Base-by-base conservation (phyloP, 2,888 invertebrate species). In the Anagyrus pseudococci region DNA sequence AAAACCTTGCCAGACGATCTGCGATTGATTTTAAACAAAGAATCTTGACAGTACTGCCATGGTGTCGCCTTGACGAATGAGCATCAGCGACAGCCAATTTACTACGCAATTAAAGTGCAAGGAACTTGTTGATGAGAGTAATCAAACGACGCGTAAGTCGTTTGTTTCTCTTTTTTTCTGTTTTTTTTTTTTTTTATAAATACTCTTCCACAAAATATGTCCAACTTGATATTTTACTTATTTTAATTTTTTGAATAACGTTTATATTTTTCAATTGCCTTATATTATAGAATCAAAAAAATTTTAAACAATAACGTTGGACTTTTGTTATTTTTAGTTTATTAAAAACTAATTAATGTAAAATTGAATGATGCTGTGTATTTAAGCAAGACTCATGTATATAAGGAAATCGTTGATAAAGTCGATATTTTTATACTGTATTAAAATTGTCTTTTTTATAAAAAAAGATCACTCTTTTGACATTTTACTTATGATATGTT, bases 1-100 rank as follows among this genome's bases (percentile, higher is more conserved):
- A 87, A 88, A 76, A 88, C 92, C 60, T 84, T 96, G 73, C 94
- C 95, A 4, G 93, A 93, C 66, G 96, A 96, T 83, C 85, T 96
- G 80, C 91, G 91, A 83, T 87, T 88, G 67, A 92, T 94, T 74
- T 82, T 94, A 67, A 87, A 86, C 78, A 84, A 85, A 48, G 81
- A 84, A 62, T 84, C 84, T 83, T 87, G 72, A 72, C 72, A 68
- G 41, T 68, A 65, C 65, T 60, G 64, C 49, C 68, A 52, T 23
- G 64, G 52, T 64, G 62, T 57, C 50, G 57, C 46, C 2, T 59
- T 44, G 19, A 37, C 8, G 33, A 10, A 37, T 37, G 43, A 41
- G 17, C 57, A 61, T 46, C 57, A 63, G 46, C 60, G 58, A 50
- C 58, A 58, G 25, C 66, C 56, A 59, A 62, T 63, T 26, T 60